phyloP scores from a whole-genome alignment of 2,888 invertebrate genomes.

The Callosobruchus maculatus region DNA sequence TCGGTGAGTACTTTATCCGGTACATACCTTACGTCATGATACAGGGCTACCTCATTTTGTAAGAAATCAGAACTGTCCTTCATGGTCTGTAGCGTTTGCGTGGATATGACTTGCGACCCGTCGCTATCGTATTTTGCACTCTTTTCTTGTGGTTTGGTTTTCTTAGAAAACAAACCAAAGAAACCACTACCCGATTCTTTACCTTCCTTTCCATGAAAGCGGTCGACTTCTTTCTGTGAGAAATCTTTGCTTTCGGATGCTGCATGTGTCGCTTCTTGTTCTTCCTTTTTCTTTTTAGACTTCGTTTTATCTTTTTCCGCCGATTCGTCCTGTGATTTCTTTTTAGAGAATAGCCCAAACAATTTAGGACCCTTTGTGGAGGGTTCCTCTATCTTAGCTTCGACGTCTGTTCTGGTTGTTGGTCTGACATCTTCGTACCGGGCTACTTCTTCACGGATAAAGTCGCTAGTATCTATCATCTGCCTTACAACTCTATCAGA shows the following conservation, averaged over 20 bases:
- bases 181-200: constrained; percentile 17
- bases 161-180: constrained; percentile 34
- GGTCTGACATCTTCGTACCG: constrained; percentile 27
- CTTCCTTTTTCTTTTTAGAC: constrained; percentile 6
- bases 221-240: constrained; percentile 33
- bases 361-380: constrained; percentile 21
- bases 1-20: constrained; percentile 2
- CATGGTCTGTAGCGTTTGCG: constrained; percentile 14
- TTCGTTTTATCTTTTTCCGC: constrained; percentile 20
- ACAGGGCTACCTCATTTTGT: constrained; percentile 23
- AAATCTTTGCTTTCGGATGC: constrained; percentile 33
- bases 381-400: constrained; percentile 8
- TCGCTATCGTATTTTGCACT: neutral
- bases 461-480: constrained; percentile 22
- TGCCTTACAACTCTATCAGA: constrained; percentile 21
- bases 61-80: constrained; percentile 26
- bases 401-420: constrained; percentile 4
- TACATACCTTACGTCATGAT: constrained; percentile 22
- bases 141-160: constrained; percentile 30
- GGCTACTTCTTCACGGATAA: constrained; percentile 31
- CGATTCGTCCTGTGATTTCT: constrained; percentile 28
- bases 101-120: constrained; percentile 1
- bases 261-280: constrained; percentile 3
- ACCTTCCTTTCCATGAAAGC: constrained; percentile 28
- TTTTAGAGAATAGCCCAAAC: constrained; percentile 34